These are phyloP conservation scores for Morpho deidamia DNA, from an alignment of 2,888 invertebrate species.

Conservation along the genomic window DNA sequence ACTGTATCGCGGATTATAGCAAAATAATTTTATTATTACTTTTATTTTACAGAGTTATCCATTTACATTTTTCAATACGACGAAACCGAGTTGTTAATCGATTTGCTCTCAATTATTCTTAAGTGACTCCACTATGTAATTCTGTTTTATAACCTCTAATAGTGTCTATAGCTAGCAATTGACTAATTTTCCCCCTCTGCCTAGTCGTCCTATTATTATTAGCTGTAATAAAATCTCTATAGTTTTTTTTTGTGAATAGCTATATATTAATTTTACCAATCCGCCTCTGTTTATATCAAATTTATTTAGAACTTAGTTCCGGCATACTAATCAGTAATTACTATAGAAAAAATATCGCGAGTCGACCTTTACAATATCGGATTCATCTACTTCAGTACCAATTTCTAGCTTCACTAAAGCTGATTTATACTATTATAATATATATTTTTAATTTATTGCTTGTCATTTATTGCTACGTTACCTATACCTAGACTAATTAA, in stretches of 20 bases:
- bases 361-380: conserved; percentile 52
- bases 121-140: conserved; percentile 52
- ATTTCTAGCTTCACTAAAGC: conserved; percentile 75
- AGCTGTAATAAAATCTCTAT: conserved; percentile 55
- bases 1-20: too few relatives aligned
- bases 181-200: conserved; percentile 67
- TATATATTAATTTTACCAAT: conserved; percentile 64
- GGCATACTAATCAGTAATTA: conserved; percentile 36
- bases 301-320: conserved; percentile 55
- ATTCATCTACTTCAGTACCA: conserved; percentile 69
- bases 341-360: conserved; percentile 74
- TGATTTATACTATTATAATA: conserved; percentile 42
- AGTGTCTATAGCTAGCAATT: conserved; percentile 75
- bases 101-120: conserved; percentile 56
- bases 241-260: conserved; percentile 58
- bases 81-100: conserved; percentile 44
- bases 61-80: conserved; percentile 43
- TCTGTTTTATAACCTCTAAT: conserved; percentile 56
- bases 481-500: conserved; percentile 47
- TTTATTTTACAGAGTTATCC: conserved; percentile 38
- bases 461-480: conserved; percentile 69
- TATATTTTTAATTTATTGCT: conserved; percentile 61
- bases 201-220: conserved; percentile 64
- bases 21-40: too few relatives aligned
- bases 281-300: conserved; percentile 44